Base-by-base conservation (phyloP, 2,888 invertebrate species). In the Drosophila fungiperda region DNA sequence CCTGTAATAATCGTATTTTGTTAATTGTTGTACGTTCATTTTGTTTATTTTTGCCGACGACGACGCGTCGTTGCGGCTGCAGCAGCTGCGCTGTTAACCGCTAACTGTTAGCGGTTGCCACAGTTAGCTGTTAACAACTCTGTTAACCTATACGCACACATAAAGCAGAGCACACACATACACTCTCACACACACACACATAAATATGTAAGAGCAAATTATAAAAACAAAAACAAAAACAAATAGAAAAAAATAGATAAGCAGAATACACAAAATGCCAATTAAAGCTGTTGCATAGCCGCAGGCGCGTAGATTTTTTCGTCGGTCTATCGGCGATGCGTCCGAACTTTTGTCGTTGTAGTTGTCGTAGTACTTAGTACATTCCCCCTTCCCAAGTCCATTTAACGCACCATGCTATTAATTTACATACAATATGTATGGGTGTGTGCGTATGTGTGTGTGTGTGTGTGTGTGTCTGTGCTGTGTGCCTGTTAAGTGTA, bases 1-100 rank as follows among this genome's bases (percentile, higher is more conserved):
- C 93, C 95, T 97, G 91, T 97, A 96, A 86, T 73, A 61, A 68
- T 58, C 68, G 60, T 80, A 65, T 64, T 76, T 78, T 72, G 68
- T 78, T 76, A 68, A 76, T 76, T 78, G 79, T 76, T 78, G 82
- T 75, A 80, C 63, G 76, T 72, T 75, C 69, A 65, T 79, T 78
- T 81, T 79, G 73, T 73, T 78, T 77, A 77, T 62, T 66, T 45
- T 66, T 61, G 76, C 80, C 69, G 69, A 70, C 55, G 62, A 64
- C 60, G 64, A 70, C 48, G 52, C 71, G 63, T 68, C 57, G 65
- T 68, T 70, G 75, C 80, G 71, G 68, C 69, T 65, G 80, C 76
- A 68, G 38, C 76, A 70, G 57, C 48, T 52, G 36, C 59, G 35
- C 78, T 65, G 74, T 73, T 78, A 64, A 50, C 53, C 49, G 74